Evolutionary conservation across 1,140 invertebrate genomes (phyloP), one percentile per base, ranked within the genome.

Genomic region (Orussus abietinus): DNA sequence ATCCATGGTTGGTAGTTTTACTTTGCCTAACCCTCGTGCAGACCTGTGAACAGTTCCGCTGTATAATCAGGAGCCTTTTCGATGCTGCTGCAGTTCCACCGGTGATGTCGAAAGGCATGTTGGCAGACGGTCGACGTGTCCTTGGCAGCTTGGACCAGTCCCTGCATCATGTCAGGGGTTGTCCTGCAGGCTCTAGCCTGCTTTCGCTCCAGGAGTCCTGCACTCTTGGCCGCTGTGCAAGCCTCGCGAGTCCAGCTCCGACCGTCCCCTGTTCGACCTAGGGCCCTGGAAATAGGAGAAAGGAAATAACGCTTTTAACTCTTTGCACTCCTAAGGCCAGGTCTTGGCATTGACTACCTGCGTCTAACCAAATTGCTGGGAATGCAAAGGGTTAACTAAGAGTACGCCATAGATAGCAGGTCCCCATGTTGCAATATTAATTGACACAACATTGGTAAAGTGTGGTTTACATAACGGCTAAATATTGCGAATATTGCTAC

Each of bases 41-140:
- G n/a, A 90, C 88, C 88, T 75, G 82, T 80, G 4, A 85, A 77
- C 38, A 91, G 72, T 62, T 92, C 89, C 15, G 84, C 80, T 1
- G 81, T 79, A 39, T 83, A 81, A 49, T 77, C 75, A 0, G 88
- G 88, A 0, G 85, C 86, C 5, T 75, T 71, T 9, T 79, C 75
- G 33, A 90, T 79, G 29, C 85, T 85, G 31, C 86, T 88, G 66
- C 90, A 92, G 66, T 92, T 92, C 90, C 90, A 92, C 33, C 88
- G 74, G 34, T 86, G 76, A 49, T 85, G 77, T 5, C 75, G 67
- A 59, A 90, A 88, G 1, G 84, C 76, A 37, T 77, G 75, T 58
- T 86, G 83, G 63, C 90, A 92, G 10, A 84, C 80, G 33, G 77
- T 67, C 11, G 81, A 75, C 1, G 86, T 78, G 32, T 84, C 69